These are phyloP conservation scores for Keiferia lycopersicella DNA, from an alignment of 2,888 invertebrate species.

Conservation along the genomic window DNA sequence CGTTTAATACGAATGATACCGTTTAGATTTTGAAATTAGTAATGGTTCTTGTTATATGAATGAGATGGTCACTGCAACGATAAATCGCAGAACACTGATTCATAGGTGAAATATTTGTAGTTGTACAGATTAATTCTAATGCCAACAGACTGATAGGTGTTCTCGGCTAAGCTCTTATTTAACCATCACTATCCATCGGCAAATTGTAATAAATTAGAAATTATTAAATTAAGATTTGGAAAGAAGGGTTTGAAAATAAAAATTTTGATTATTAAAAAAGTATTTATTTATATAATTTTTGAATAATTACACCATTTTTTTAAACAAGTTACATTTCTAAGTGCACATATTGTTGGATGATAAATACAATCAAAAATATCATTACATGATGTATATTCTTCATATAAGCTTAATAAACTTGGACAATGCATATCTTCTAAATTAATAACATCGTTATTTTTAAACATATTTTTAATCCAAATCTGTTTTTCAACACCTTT, in stretches of 20 bases:
- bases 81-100: too few species aligned
- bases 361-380: conserved; percentile 10
- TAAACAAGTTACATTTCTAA: conserved; percentile 24
- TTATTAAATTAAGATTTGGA: not conserved
- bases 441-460: conserved; percentile 25
- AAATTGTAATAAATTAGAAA: too few species aligned
- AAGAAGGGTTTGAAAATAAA: conserved; percentile 31
- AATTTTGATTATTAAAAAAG: not conserved
- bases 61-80: too few species aligned
- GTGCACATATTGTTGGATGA: conserved; percentile 19
- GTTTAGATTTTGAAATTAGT: too few species aligned
- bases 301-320: conserved; percentile 22
- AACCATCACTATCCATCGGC: too few species aligned
- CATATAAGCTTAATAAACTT: conserved; percentile 24
- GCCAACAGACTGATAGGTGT: too few species aligned
- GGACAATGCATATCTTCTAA: conserved; percentile 27
- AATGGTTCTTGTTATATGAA: too few species aligned
- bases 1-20: too few species aligned
- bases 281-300: conserved; percentile 4
- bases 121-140: too few species aligned
- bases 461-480: conserved; percentile 25
- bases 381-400: conserved; percentile 17
- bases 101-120: too few species aligned
- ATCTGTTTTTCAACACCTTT: conserved; percentile 28
- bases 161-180: too few species aligned